Conservation (phyloP, 2,797 vertebrate genomes). For the Euthynnus affinis region DNA sequence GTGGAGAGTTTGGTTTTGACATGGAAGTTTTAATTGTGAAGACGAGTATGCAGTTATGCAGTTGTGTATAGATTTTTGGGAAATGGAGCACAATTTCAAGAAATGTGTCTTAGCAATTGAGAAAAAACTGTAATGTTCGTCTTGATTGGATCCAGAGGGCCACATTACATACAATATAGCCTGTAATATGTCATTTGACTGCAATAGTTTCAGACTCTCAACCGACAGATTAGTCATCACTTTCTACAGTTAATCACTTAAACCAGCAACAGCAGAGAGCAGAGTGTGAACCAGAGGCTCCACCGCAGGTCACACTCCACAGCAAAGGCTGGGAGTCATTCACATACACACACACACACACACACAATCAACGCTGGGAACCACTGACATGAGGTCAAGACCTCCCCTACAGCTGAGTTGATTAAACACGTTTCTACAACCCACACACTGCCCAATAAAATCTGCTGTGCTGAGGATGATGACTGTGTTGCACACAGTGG, state of each 20-base stretch:
- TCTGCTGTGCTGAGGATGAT: constrained; percentile 55
- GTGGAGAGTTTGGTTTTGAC: no score
- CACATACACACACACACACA: constrained; percentile 31
- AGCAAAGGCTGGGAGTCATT: constrained; percentile 69
- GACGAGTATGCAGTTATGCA: no score
- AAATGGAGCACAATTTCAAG: no score
- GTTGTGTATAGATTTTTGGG: no score
- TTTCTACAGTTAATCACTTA: constrained; percentile 72
- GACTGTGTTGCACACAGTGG: constrained; percentile 53
- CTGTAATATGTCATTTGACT: constrained; percentile 45
- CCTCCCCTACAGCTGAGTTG: constrained; percentile 70
- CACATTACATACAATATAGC: constrained; percentile 26
- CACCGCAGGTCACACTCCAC: constrained; percentile 74
- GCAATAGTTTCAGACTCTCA: constrained; percentile 49
- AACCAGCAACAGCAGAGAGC: constrained; percentile 62
- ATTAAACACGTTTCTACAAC: constrained; percentile 74
- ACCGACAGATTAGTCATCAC: constrained; percentile 70
- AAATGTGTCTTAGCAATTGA: no score
- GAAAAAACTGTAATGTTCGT: neutral
- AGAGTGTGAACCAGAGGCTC: constrained; percentile 69
- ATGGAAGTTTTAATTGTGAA: no score
- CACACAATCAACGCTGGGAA: constrained; percentile 55
- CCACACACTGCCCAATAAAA: constrained; percentile 75
- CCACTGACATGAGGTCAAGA: constrained; percentile 74
- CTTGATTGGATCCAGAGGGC: constrained; percentile 49